Base-by-base conservation (phyloP, 2,113 vertebrate species). In the Athene cunicularia region DNA sequence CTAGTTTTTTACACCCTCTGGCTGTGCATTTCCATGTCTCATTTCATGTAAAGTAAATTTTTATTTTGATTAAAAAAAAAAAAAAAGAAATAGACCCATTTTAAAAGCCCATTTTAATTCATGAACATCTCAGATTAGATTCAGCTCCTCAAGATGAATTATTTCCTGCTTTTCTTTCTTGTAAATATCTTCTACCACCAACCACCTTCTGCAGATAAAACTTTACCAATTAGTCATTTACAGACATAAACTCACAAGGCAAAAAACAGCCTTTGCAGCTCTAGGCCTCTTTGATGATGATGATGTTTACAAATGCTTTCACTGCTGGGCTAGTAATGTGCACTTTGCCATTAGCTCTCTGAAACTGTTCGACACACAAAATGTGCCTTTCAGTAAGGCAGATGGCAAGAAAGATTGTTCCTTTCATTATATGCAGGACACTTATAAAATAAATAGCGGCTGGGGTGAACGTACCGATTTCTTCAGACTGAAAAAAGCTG, bases 211-310 rank as follows among this genome's bases (percentile, higher is more conserved):
- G 95, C 92, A 97, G 97, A 98, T 98, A 98, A 97, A 97, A 95
- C 95, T 97, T 97, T 87, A 94, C 96, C 97, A 97, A 98, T 98
- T 98, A 97, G 97, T 98, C 97, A 98, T 98, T 97, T 97, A 94
- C 90, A 97, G 97, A 98, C 96, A 91, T 97, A 97, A 94, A 92
- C 96, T 97, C 91, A 91, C 94, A 95, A 96, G 97, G 97, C 96
- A 94, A 98, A 97, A 98, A 95, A 88, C 95, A 97, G 97, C 92
- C 90, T 97, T 93, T 90, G 93, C 97, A 91, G 92, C 93, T 95
- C 76, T n/a, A 80, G 80, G 47, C 63, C 77, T 90, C 97, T 98
- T 98, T 98, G 97, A 98, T 97, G 87, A 71, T 77, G 95, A 94
- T 96, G 94, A 95, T 97, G 97, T 97, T 97, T 98, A 98, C 96